Conservation (phyloP, 1,140 invertebrate species). For the Limonius californicus region DNA sequence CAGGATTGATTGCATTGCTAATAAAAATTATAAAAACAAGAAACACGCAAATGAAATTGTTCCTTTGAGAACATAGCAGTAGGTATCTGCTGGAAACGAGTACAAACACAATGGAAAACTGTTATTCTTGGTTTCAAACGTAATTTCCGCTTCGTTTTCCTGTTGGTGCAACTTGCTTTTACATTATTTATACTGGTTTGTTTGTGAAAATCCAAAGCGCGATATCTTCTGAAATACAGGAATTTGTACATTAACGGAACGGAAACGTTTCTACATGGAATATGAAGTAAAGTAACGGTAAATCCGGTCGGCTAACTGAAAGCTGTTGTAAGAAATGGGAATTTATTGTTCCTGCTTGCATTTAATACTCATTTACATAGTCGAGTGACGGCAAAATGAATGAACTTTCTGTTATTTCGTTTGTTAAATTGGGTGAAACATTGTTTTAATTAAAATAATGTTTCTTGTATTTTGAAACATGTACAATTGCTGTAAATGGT, state of each 20-base stretch:
- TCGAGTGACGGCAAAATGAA: too few relatives aligned
- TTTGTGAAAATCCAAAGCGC: not conserved
- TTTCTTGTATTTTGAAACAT: too few relatives aligned
- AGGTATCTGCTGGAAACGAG: too few relatives aligned
- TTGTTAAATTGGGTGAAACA: too few relatives aligned
- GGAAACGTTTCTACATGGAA: conserved; percentile 1
- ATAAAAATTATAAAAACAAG: too few relatives aligned
- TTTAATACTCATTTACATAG: not conserved
- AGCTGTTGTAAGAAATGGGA: not conserved
- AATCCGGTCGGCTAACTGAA: not conserved
- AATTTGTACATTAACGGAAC: not conserved
- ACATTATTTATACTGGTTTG: not conserved
- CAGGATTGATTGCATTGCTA: too few relatives aligned
- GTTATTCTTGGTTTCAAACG: conserved; percentile 1
- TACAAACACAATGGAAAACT: not conserved
- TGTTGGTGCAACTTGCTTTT: not conserved
- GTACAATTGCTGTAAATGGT: too few relatives aligned
- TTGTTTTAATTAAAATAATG: too few relatives aligned
- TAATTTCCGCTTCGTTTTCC: conserved; percentile 1
- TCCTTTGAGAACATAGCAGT: too few relatives aligned
- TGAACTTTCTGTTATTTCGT: too few relatives aligned
- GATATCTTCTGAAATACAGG: not conserved
- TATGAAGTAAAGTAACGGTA: conserved; percentile 1
- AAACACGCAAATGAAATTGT: too few relatives aligned
- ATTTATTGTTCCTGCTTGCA: not conserved